Percentiles rank a stretch among this genome's conserved stretches.
These are phyloP conservation scores for Acrobeloides nanus DNA, from an alignment of 2,888 invertebrate species.

Conservation along the genomic window DNA sequence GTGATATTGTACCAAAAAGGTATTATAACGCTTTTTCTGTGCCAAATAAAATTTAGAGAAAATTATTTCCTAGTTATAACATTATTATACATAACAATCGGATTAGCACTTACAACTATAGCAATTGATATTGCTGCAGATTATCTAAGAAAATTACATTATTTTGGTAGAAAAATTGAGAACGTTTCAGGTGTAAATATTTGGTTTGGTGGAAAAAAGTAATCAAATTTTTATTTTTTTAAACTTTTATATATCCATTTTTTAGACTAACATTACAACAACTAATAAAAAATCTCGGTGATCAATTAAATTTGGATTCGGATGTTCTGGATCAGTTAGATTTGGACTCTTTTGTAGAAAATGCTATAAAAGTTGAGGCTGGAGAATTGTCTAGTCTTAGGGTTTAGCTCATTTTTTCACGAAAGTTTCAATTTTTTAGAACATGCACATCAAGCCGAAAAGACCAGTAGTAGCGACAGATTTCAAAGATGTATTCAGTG, in stretches of 20 bases:
- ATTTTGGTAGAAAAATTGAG: constrained; percentile 46
- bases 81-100: constrained; percentile 42
- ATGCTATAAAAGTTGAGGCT: constrained; percentile 42
- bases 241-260: neutral
- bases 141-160: constrained; percentile 44
- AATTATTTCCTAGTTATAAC: constrained; percentile 37
- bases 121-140: constrained; percentile 51
- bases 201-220: constrained; percentile 50
- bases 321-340: constrained; percentile 39
- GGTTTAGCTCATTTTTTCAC: too few relatives aligned
- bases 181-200: constrained; percentile 45
- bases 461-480: constrained; percentile 23
- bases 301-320: constrained; percentile 42
- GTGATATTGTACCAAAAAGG: constrained; percentile 46
- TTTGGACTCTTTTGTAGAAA: constrained; percentile 40
- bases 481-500: constrained; percentile 16
- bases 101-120: constrained; percentile 46
- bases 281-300: constrained; percentile 43
- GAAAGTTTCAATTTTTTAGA: too few relatives aligned
- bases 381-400: constrained; percentile 39
- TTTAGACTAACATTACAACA: constrained; percentile 42
- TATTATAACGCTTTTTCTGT: too few relatives aligned
- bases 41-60: too few relatives aligned
- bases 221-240: neutral
- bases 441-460: constrained; percentile 15